A percentile compares a stretch with the other conserved stretches of the same genome.
These are phyloP conservation scores for Mesorhabditis sp. DNA, from an alignment of 2,888 invertebrate genomes.

Conservation along the genomic window DNA sequence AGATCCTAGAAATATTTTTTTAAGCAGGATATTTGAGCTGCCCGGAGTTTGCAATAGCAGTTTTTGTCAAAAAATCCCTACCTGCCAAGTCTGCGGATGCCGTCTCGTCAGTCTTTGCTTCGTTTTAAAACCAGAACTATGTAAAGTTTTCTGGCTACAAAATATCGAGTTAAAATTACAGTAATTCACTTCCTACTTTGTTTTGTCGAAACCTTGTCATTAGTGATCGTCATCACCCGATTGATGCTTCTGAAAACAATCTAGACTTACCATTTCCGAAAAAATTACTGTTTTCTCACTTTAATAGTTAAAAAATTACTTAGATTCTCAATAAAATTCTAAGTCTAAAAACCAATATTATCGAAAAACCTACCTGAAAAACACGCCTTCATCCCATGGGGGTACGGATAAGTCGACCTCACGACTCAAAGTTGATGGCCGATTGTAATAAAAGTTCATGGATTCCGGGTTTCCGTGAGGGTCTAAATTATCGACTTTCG, in stretches of 20 bases:
- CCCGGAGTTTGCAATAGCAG: not conserved
- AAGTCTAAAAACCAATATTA: too few relatives aligned
- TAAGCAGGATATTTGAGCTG: too few relatives aligned
- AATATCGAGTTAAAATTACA: not conserved
- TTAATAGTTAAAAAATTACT: not conserved
- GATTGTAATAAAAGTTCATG: constrained; percentile 46
- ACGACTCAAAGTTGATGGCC: constrained; percentile 37
- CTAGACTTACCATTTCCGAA: too few relatives aligned
- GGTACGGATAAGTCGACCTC: constrained; percentile 41
- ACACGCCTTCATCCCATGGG: constrained; percentile 47
- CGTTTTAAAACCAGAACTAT: constrained; percentile 46
- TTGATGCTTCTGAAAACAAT: constrained; percentile 35
- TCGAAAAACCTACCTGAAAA: constrained; percentile 18
- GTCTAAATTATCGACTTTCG: constrained; percentile 20
- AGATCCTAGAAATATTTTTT: constrained; percentile 31
- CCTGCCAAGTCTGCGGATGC: constrained; percentile 30
- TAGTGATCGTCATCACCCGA: constrained; percentile 42
- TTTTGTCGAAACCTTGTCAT: constrained; percentile 38
- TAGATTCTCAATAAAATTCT: not conserved
- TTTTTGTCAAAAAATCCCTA: not conserved
- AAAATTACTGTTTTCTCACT: too few relatives aligned
- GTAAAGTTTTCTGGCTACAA: constrained; percentile 40
- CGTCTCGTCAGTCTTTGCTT: constrained; percentile 33
- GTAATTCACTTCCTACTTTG: constrained; percentile 23
- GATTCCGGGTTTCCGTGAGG: constrained; percentile 48